A percentile compares a stretch with the other conserved stretches of the same genome.
Evolutionary conservation across 2,888 invertebrate genomes (phyloP).

Genomic region (Eledona agricola): DNA sequence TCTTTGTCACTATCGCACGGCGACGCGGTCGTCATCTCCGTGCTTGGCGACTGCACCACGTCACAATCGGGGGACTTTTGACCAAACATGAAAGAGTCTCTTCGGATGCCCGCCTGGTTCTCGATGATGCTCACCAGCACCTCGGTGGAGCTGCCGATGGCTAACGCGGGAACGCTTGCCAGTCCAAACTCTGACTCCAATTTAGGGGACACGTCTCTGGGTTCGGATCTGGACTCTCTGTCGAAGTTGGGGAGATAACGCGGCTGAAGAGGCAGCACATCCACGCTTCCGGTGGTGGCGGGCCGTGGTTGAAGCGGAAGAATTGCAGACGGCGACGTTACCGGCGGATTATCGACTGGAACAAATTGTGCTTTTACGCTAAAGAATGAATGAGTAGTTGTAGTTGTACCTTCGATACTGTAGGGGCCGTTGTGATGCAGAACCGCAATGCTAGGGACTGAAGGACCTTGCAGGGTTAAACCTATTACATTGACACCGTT

Average conservation of each 20-base stretch:
- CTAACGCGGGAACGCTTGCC: slow-evolving; percentile 56
- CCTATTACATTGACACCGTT: slow-evolving; percentile 79
- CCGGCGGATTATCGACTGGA: slow-evolving; percentile 63
- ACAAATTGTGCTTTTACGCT: slow-evolving; percentile 6
- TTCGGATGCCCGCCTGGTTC: slow-evolving; percentile 53
- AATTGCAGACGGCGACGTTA: slow-evolving; percentile 63
- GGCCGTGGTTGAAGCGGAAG: slow-evolving; percentile 75
- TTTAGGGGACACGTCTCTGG: slow-evolving; percentile 24
- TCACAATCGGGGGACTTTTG: slow-evolving; percentile 51
- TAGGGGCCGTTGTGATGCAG: slow-evolving; percentile 60
- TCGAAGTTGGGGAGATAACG: slow-evolving; percentile 70
- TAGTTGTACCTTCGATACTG: slow-evolving; percentile 50
- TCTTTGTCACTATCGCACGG: slow-evolving; percentile 37
- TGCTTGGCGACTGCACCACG: slow-evolving; percentile 54
- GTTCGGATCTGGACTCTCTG: slow-evolving; percentile 64
- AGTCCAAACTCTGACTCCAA: slow-evolving; percentile 48
- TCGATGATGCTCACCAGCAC: slow-evolving; percentile 58
- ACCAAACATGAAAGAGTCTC: slow-evolving; percentile 48
- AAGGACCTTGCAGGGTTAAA: slow-evolving; percentile 66
- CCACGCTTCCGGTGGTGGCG: slow-evolving; percentile 73
- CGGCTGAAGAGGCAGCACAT: slow-evolving; percentile 77
- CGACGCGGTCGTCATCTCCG: slow-evolving; percentile 55
- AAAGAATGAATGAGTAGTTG: no score
- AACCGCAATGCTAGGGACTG: slow-evolving; percentile 63
- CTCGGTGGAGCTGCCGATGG: slow-evolving; percentile 58